phyloP scores from a whole-genome alignment of 2,113 vertebrate species.

The Alligator mississippiensis region DNA sequence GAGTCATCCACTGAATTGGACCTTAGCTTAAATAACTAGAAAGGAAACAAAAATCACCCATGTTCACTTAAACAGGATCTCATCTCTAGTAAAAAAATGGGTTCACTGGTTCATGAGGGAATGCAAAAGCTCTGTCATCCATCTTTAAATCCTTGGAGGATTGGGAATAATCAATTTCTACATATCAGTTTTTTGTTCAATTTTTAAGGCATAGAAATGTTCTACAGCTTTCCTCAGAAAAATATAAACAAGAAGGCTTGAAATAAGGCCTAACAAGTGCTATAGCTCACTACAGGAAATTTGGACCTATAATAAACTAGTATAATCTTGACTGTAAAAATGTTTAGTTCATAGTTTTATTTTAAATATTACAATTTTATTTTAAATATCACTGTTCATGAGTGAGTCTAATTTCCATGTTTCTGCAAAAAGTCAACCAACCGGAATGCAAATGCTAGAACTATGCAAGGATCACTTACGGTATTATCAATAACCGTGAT shows the following conservation, averaged over 20 bases:
- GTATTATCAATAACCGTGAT: rapidly evolving
- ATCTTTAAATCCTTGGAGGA: background rate
- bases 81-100: background rate
- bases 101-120: background rate
- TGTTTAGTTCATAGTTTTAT: background rate
- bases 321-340: background rate
- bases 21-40: background rate
- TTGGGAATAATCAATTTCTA: background rate
- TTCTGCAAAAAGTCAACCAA: background rate
- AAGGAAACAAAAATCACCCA: background rate
- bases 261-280: too few species aligned
- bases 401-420: background rate
- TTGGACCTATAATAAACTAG: background rate
- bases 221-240: background rate
- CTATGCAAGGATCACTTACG: rapidly evolving
- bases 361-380: background rate
- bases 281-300: too few species aligned
- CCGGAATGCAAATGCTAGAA: background rate
- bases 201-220: background rate
- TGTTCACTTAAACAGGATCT: background rate
- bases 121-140: background rate
- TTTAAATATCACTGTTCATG: background rate
- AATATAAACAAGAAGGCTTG: background rate
- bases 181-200: background rate
- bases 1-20: background rate